Evolutionary conservation across 2,113 vertebrate genomes (phyloP).

Genomic region (Plotosus lineatus): DNA sequence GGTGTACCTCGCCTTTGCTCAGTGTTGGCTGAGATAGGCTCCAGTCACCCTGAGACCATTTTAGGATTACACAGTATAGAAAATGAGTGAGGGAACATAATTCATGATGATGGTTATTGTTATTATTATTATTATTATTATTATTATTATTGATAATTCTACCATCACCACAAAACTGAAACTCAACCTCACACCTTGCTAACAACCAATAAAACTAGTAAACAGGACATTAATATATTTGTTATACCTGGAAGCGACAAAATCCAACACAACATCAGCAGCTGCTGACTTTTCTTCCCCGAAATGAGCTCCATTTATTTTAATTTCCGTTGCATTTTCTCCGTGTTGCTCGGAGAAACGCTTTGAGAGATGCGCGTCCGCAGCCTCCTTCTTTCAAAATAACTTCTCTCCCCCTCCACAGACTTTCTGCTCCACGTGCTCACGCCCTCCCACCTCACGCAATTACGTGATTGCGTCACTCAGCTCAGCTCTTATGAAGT

Average conservation of each 20-base stretch:
- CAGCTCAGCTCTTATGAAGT: not conserved
- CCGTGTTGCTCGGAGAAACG: slow-evolving; percentile 14
- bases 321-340: slow-evolving; percentile 58
- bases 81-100: too few species aligned
- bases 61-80: too few species aligned
- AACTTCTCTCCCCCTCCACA: accelerated
- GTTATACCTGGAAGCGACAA: slow-evolving; percentile 69
- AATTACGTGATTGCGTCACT: slow-evolving; percentile 27
- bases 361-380: slow-evolving; percentile 37
- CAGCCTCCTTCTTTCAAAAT: slow-evolving; percentile 38
- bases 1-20: too few species aligned
- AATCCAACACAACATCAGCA: slow-evolving; percentile 61
- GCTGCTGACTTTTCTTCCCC: slow-evolving; percentile 59
- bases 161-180: not conserved
- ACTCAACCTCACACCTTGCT: not conserved
- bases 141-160: too few species aligned
- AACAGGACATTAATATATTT: not conserved
- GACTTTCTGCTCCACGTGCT: slow-evolving; percentile 24
- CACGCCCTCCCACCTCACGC: not conserved
- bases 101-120: too few species aligned
- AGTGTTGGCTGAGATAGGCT: too few species aligned
- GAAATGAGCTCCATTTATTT: slow-evolving; percentile 71
- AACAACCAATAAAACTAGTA: not conserved
- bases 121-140: not conserved
- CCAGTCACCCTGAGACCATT: too few species aligned